Evolutionary conservation across 1,140 invertebrate genomes (phyloP), one percentile per base, ranked within the genome.

Genomic region (Trichonephila clavipes): DNA sequence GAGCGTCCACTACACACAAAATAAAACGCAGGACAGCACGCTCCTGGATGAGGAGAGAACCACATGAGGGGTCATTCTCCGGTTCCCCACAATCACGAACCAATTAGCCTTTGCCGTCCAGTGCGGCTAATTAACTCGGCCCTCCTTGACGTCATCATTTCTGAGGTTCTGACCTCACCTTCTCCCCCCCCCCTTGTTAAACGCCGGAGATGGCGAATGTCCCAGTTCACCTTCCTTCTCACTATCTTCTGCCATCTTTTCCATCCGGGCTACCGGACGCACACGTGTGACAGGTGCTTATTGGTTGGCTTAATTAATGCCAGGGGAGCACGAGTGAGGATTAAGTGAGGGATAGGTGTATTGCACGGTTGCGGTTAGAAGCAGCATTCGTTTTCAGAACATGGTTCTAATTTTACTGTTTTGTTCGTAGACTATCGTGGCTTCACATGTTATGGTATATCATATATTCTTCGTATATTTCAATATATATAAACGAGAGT

Each of bases 21-120:
- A 77, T 77, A 77, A 77, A 77, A 77, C 69, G 12, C 69, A 18
- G 61, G 24, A 69, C 64, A 21, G 64, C 44, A 69, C 24, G 64
- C n/a, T 24, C 24, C n/a, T 69, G 64, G 64, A 69, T 24, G n/a
- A 34, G 3, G 16, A 24, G 28, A 59, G n/a, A 8, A n/a, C 51
- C 58, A 87, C 58, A 59, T 34, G 28, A 88, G 64, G 66, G 88
- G 88, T 89, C 88, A 89, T 44, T 44, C 64, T 62, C 88, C 82
- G 40, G 40, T 51, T 72, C 61, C 34, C 64, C 87, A 66, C 87
- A 61, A 66, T 66, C 87, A 89, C 88, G 88, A 89, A 89, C 88
- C 88, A 89, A 89, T 89, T 89, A 89, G 88, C 88, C 88, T 72
- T 72, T 59, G 88, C 34, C 34, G 88, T 89, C 88, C 88, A 89